Evolutionary conservation across 2,888 invertebrate species (phyloP), one percentile per base, ranked within the genome.

Genomic region (Xylota sylvarum): DNA sequence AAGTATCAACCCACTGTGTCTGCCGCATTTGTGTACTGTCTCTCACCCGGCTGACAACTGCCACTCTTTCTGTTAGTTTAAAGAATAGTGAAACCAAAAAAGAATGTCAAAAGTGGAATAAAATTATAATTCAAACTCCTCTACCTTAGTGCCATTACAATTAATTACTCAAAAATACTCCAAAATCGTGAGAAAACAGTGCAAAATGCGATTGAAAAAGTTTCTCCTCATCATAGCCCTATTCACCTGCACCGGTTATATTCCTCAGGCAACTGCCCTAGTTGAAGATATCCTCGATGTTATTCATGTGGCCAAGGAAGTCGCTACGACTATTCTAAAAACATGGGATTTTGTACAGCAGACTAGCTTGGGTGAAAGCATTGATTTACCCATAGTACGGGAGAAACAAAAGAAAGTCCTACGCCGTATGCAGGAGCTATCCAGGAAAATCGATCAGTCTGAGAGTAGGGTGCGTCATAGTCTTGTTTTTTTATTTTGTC

Each of bases 301-400:
- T 12, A 90, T 95, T 19, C 93, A 93, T 89, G 89, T 92, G n/a
- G 89, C 91, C 43, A 95, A 94, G 89, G 95, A 95, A 89, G 94
- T 95, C 40, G 94, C 94, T 32, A 93, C 94, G 64, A 94, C 94
- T 62, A 93, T 95, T 35, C 91, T 95, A 1, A 94, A 94, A 89
- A 93, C 95, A 27, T 95, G 95, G 95, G 94, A 95, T 88, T 90
- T 95, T 12, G 92, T 95, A 32, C 94, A 95, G 67, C 94, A 94
- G 23, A 93, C 94, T 67, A 93, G 94, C 88, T 89, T 92, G 1
- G 92, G 93, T 23, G 92, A 93, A 6, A 94, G 94, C 0, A 93
- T 94, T 5, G 94, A 94, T 14, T 91, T 95, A 67, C 95, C 96
- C 3, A 91, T 95, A 64, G 91, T 95, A 69, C 93, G 94, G 65